Percentiles rank a stretch among this genome's conserved stretches.
Evolutionary conservation across 2,797 vertebrate genomes (phyloP).

Genomic region (Paramormyrops hopkinsi): DNA sequence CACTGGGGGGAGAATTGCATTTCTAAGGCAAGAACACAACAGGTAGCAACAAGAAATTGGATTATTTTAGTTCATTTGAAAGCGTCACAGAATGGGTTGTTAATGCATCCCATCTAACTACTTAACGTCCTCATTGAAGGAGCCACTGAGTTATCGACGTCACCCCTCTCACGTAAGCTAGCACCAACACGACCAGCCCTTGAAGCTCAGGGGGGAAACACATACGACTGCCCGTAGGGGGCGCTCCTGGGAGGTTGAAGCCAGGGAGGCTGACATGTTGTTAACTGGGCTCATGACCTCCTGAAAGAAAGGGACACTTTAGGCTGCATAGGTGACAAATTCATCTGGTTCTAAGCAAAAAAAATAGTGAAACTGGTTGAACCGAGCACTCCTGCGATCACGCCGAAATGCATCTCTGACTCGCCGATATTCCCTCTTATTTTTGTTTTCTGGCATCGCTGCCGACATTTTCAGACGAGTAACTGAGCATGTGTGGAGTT

Average conservation of each 20-base stretch:
- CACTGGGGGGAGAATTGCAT: conserved; percentile 33
- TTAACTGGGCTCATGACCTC: not conserved
- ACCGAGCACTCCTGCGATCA: not conserved
- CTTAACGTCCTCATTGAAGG: not conserved
- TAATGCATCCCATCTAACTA: conserved; percentile 7
- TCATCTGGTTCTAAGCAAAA: not conserved
- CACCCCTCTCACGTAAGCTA: not conserved
- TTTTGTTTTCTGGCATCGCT: not conserved
- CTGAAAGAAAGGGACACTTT: not conserved
- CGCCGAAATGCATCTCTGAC: not conserved
- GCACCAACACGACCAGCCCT: not conserved
- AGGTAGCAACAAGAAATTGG: conserved; percentile 42
- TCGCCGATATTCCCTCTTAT: not conserved
- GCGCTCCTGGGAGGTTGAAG: not conserved
- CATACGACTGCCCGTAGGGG: not conserved
- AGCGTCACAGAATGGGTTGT: not conserved
- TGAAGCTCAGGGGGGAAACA: not conserved
- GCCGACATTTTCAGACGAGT: not conserved
- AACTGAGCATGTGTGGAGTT: not conserved
- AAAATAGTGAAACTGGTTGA: not conserved
- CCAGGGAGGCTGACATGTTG: not conserved
- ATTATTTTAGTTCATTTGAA: conserved; percentile 6
- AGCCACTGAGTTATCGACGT: not conserved
- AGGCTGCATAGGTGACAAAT: not conserved
- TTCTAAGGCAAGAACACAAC: conserved; percentile 39